Conservation (phyloP, 2,797 vertebrate genomes). For the Numenius phaeopus region DNA sequence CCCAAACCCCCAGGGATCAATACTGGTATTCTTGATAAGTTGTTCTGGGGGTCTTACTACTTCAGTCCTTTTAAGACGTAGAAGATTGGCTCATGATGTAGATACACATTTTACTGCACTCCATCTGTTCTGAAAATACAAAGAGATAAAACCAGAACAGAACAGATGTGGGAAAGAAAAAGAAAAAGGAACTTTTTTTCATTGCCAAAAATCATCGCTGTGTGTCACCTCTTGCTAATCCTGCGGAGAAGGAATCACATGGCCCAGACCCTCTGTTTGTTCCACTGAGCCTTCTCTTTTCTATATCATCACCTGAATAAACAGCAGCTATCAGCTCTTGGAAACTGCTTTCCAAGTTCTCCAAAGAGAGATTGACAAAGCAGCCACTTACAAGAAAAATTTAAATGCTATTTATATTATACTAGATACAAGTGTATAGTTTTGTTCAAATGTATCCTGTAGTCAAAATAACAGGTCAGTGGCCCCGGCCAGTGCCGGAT, state of each 20-base stretch:
- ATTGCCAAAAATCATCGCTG: background rate
- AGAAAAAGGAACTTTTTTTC: background rate
- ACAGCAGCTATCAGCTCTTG: background rate
- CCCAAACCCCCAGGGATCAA: background rate
- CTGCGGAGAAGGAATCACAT: background rate
- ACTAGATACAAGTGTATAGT: no score
- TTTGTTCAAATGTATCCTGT: background rate
- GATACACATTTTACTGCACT: background rate
- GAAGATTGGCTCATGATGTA: background rate
- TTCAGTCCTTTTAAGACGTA: background rate
- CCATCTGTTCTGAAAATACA: background rate
- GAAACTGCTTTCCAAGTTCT: background rate
- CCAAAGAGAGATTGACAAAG: background rate
- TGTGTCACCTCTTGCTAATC: background rate
- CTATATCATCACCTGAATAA: background rate
- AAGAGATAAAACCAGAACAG: background rate
- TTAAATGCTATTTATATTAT: background rate
- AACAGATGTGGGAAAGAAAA: background rate
- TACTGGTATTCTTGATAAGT: fast-evolving
- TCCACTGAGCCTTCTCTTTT: background rate
- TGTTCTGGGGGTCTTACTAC: background rate
- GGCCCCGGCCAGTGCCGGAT: background rate
- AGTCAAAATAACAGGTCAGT: no score
- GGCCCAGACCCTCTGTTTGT: background rate
- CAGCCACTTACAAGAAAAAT: background rate